Percentiles rank a stretch among this genome's conserved stretches.
phyloP scores from a whole-genome alignment of 2,797 vertebrate genomes.

The Crocidura indochinensis region DNA sequence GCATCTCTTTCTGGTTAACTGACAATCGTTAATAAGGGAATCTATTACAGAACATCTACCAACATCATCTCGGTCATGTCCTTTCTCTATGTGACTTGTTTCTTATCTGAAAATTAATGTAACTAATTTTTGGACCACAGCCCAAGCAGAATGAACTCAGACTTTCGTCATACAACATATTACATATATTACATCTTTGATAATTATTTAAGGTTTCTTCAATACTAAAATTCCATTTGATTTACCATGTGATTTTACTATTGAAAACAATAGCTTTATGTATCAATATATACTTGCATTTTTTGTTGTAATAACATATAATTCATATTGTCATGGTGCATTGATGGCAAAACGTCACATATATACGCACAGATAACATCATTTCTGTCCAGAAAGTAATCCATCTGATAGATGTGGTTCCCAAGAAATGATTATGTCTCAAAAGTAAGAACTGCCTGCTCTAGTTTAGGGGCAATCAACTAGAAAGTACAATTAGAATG shows the following conservation, averaged over 20 bases:
- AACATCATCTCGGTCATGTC: too few relatives aligned
- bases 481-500: background rate
- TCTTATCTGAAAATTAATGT: background rate
- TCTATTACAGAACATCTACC: too few relatives aligned
- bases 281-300: background rate
- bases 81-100: background rate
- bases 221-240: conserved; percentile 6
- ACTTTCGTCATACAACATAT: too few relatives aligned
- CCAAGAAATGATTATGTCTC: conserved; percentile 38
- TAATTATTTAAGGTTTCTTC: too few relatives aligned
- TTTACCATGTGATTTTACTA: background rate
- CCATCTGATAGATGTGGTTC: conserved; percentile 34
- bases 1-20: too few relatives aligned
- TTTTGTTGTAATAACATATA: conserved; percentile 43
- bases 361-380: background rate
- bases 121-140: too few relatives aligned
- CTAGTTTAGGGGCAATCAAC: conserved; percentile 34
- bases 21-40: too few relatives aligned
- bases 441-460: conserved; percentile 50
- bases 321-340: background rate
- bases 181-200: too few relatives aligned
- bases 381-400: background rate
- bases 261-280: conserved; percentile 47
- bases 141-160: too few relatives aligned
- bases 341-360: background rate